Evolutionary conservation across 1,140 invertebrate genomes (phyloP).

Genomic region (Eciton burchellii): DNA sequence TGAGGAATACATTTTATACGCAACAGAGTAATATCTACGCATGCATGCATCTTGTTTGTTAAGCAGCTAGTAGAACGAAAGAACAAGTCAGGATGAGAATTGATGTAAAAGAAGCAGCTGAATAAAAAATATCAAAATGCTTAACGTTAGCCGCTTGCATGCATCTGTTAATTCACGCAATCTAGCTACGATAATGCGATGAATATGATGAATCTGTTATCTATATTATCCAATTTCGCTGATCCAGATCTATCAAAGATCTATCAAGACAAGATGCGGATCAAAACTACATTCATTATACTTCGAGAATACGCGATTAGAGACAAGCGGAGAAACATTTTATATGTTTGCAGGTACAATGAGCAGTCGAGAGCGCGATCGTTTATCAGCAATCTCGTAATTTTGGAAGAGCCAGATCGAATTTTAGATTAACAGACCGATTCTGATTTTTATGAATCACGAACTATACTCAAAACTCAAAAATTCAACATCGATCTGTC

Average conservation of each 20-base stretch:
- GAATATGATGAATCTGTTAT: conserved; percentile 38
- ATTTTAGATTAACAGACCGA: conserved; percentile 20
- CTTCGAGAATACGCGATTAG: not conserved
- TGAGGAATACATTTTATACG: conserved; percentile 6
- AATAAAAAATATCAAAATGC: not conserved
- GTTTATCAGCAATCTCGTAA: conserved; percentile 43
- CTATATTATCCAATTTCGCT: not conserved
- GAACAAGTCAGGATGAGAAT: conserved; percentile 24
- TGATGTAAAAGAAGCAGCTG: conserved; percentile 28
- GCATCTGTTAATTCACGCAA: conserved; percentile 7
- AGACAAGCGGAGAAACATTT: conserved; percentile 18
- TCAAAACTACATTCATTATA: not conserved
- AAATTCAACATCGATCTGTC: conserved; percentile 31
- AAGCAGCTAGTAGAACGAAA: conserved; percentile 40
- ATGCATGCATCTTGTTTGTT: conserved; percentile 38
- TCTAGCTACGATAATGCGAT: not conserved
- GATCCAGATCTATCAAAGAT: not conserved
- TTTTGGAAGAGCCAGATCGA: not conserved
- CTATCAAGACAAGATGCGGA: not conserved
- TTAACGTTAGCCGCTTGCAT: conserved; percentile 12
- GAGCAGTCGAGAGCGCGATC: conserved; percentile 6
- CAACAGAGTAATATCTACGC: conserved; percentile 22
- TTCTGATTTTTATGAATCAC: not conserved
- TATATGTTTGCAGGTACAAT: conserved; percentile 20
- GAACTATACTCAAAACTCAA: not conserved